Conservation (phyloP, 2,797 vertebrate genomes). For the Pantherophis vulpinus region DNA sequence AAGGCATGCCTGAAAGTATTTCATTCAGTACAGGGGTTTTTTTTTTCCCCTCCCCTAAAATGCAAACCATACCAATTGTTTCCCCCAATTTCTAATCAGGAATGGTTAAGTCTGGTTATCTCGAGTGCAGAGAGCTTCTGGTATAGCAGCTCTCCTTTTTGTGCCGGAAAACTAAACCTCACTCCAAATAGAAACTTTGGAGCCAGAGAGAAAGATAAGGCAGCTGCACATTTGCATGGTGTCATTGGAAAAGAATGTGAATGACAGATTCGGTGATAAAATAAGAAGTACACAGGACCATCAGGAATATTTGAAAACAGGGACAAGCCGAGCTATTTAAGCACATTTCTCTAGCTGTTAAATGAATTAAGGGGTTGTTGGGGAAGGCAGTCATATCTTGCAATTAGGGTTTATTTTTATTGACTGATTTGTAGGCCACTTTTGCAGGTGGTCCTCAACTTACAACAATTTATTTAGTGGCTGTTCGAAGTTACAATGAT, state of each 20-base stretch:
- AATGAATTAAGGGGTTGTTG: neutral
- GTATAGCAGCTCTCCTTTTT: neutral
- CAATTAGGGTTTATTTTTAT: neutral
- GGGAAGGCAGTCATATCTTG: neutral
- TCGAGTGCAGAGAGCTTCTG: neutral
- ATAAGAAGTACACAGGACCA: neutral
- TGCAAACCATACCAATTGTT: neutral
- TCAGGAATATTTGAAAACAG: neutral
- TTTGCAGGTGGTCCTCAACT: neutral
- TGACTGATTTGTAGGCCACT: neutral
- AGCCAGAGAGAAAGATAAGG: neutral
- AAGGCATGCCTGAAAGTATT: neutral
- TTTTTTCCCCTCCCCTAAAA: accelerated
- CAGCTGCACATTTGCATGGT: neutral
- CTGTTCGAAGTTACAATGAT: neutral
- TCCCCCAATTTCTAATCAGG: neutral
- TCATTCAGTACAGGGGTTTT: neutral
- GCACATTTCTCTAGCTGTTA: neutral
- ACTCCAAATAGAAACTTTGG: neutral
- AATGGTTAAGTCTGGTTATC: neutral
- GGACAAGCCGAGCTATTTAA: neutral
- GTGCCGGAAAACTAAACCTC: neutral
- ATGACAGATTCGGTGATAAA: neutral
- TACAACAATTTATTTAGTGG: neutral
- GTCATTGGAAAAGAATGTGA: neutral